Evolutionary conservation across 2,888 invertebrate genomes (phyloP).

Genomic region (Liopterus haemorrhoidalis): DNA sequence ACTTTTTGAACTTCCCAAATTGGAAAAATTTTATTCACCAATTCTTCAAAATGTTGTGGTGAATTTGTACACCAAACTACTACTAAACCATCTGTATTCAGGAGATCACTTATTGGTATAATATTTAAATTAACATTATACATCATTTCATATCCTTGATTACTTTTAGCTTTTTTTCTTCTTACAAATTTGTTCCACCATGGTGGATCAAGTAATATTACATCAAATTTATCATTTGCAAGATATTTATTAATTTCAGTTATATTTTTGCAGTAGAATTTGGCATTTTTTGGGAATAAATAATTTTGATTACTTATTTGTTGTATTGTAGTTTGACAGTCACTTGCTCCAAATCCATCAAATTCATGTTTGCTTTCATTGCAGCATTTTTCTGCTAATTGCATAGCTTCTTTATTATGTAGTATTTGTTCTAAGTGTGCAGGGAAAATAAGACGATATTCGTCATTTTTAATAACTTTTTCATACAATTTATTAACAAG

Average conservation of each 20-base stretch:
- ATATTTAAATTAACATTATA: constrained; percentile 65
- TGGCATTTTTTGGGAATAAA: constrained; percentile 61
- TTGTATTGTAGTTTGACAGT: constrained; percentile 48
- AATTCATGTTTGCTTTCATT: constrained; percentile 39
- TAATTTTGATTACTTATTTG: constrained; percentile 48
- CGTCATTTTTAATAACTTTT: neutral
- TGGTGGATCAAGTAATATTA: constrained; percentile 88
- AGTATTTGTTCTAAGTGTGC: constrained; percentile 20
- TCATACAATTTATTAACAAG: neutral
- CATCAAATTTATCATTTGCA: constrained; percentile 57
- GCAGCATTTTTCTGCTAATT: constrained; percentile 43
- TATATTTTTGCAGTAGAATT: constrained; percentile 64
- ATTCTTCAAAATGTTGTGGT: constrained; percentile 58
- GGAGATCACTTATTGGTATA: constrained; percentile 62
- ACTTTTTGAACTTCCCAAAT: constrained; percentile 68
- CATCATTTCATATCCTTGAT: constrained; percentile 68
- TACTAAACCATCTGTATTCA: constrained; percentile 56
- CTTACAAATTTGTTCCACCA: constrained; percentile 95
- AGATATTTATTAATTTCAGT: constrained; percentile 51
- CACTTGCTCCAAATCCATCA: constrained; percentile 55
- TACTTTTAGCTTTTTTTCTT: constrained; percentile 61
- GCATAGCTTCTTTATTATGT: constrained; percentile 43
- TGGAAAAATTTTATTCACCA: constrained; percentile 68
- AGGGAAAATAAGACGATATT: neutral
- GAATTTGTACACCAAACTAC: constrained; percentile 93